phyloP scores from a whole-genome alignment of 92 coral and sea anemone genomes.

The Diadumene lineata region DNA sequence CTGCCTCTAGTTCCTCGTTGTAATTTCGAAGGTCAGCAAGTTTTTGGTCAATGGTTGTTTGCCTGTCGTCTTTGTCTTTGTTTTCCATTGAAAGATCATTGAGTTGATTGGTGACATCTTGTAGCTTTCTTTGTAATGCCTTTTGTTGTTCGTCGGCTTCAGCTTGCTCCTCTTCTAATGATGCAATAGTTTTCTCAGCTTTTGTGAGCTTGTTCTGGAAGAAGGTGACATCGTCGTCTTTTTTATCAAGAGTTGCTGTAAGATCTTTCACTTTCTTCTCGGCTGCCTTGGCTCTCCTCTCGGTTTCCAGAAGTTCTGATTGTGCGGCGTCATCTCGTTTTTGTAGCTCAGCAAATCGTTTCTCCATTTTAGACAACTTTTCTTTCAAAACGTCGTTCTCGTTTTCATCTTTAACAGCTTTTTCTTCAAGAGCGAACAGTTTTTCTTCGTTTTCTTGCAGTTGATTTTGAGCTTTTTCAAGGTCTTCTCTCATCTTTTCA shows the following conservation, averaged over 20 bases:
- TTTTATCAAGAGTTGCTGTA: slow-evolving; percentile 21
- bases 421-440: slow-evolving; percentile 60
- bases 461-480: slow-evolving; percentile 42
- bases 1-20: slow-evolving; percentile 55
- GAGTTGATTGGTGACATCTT: slow-evolving; percentile 53
- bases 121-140: slow-evolving; percentile 56
- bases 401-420: slow-evolving; percentile 62
- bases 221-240: slow-evolving; percentile 47
- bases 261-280: slow-evolving; percentile 34
- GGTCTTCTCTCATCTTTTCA: slow-evolving; percentile 35
- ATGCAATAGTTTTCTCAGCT: slow-evolving; percentile 46
- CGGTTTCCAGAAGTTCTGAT: slow-evolving; percentile 35
- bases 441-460: slow-evolving; percentile 61
- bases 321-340: slow-evolving; percentile 41
- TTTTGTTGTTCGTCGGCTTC: slow-evolving; percentile 65
- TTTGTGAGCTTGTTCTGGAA: slow-evolving; percentile 50
- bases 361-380: slow-evolving; percentile 55
- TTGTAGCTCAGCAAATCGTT: slow-evolving; percentile 36
- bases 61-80: slow-evolving; percentile 48
- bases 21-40: slow-evolving; percentile 44
- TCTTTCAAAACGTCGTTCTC: slow-evolving; percentile 41
- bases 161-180: slow-evolving; percentile 59
- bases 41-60: slow-evolving; percentile 45
- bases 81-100: slow-evolving; percentile 57
- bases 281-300: slow-evolving; percentile 40